A percentile compares a stretch with the other conserved stretches of the same genome.
phyloP scores from a whole-genome alignment of 92 coral and sea anemone genomes.

The Paragorgia papillata region DNA sequence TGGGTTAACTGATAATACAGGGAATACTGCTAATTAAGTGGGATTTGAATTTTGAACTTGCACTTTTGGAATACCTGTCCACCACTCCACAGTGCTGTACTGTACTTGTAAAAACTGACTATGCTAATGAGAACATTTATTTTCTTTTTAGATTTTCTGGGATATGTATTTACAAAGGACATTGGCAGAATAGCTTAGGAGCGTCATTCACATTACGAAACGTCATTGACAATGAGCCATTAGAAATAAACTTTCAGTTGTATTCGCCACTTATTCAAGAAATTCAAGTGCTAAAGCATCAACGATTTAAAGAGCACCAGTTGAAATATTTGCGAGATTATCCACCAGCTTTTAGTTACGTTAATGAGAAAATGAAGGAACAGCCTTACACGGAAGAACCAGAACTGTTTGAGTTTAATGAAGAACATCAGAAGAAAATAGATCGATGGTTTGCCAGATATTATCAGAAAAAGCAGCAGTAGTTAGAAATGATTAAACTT shows the following conservation, averaged over 20 bases:
- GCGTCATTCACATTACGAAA: slow-evolving; percentile 95
- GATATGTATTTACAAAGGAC: slow-evolving; percentile 90
- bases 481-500: not conserved
- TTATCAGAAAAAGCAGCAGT: slow-evolving; percentile 26
- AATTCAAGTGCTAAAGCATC: slow-evolving; percentile 88
- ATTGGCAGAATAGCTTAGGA: slow-evolving; percentile 94
- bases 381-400: slow-evolving; percentile 84
- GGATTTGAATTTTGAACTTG: too few species aligned
- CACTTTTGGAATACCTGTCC: too few species aligned
- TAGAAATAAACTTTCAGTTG: slow-evolving; percentile 91
- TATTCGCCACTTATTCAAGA: slow-evolving; percentile 93
- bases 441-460: slow-evolving; percentile 82
- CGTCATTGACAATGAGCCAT: slow-evolving; percentile 91
- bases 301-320: slow-evolving; percentile 70
- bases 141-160: slow-evolving; percentile 75
- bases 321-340: slow-evolving; percentile 91
- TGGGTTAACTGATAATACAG: too few species aligned
- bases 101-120: too few species aligned
- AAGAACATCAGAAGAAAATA: slow-evolving; percentile 74
- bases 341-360: slow-evolving; percentile 85
- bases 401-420: slow-evolving; percentile 69
- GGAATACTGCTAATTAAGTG: too few species aligned
- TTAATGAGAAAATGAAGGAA: slow-evolving; percentile 90
- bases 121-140: too few species aligned
- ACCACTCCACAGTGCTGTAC: too few species aligned